Evolutionary conservation across 2,888 invertebrate genomes (phyloP), one percentile per base, ranked within the genome.

Genomic region (Mylabris sibirica): DNA sequence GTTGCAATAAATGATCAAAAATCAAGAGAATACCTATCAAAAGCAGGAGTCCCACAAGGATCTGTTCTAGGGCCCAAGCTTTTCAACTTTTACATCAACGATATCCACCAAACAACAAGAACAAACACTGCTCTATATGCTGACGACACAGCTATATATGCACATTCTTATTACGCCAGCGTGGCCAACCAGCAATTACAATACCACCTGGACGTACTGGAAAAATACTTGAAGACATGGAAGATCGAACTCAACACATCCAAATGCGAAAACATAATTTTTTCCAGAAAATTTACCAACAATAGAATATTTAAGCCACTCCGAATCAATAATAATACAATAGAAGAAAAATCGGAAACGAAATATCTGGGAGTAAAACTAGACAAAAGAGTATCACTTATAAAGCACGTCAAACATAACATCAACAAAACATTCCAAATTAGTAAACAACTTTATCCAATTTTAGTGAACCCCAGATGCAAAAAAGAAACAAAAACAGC

Each of bases 21-120:
- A 20, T 60, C 60, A 8, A 35, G 12, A 3, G 8, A 2, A 6
- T 35, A 26, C 9, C 1, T 30, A n/a, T 14, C 12, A 1, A 30
- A 30, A 60, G 60, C 34, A 26, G 60, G 60, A 1, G 60, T 60
- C 9, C 60, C 60, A 17, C 60, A 60, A n/a, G 26, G 60, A 9
- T 60, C 60, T 1, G 60, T 60, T 0, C n/a, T 60, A n/a, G 60
- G 60, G 0, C 34, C 60, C 3, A 60, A 60, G 30, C 34, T 60
- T 2, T 60, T 60, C 11, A 60, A 34, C 11, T 14, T 17, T 14
- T 38, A 2, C 20, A 49, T 49, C 17, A 49, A 49, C 20, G 49
- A 49, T 4, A 49, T 49, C 5, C 0, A 4, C 20, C 0, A 14
- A 60, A 11, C 38, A 11, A 11, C 2, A 30, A 60, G 12, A 60